These are phyloP conservation scores for Labeo calbasu DNA, from an alignment of 2,797 vertebrate species.

Conservation along the genomic window DNA sequence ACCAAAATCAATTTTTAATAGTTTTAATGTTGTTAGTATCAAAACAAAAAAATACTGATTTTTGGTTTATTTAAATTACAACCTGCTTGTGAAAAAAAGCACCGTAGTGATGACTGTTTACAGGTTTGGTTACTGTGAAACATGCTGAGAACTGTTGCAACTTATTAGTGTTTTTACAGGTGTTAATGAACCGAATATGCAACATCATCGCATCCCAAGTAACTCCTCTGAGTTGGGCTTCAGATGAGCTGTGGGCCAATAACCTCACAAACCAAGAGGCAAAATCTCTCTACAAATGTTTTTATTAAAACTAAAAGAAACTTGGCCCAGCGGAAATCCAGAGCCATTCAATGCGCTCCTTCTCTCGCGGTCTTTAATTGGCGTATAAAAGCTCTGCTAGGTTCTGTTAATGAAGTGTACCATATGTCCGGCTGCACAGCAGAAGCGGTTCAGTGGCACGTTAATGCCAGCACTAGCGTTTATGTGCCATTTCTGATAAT, in stretches of 20 bases:
- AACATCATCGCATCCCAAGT: slow-evolving; percentile 5
- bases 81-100: neutral
- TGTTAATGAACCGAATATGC: slow-evolving; percentile 30
- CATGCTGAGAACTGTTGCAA: neutral
- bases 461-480: slow-evolving; percentile 60
- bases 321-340: slow-evolving; percentile 43
- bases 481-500: slow-evolving; percentile 67
- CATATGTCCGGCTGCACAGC: slow-evolving; percentile 62
- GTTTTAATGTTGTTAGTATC: neutral
- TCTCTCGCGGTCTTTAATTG: slow-evolving; percentile 63
- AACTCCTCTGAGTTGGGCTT: slow-evolving; percentile 9
- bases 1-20: neutral
- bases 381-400: slow-evolving; percentile 66
- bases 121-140: neutral
- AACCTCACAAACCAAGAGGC: slow-evolving; percentile 39
- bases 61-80: neutral
- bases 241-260: slow-evolving; percentile 47
- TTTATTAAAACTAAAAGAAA: slow-evolving; percentile 40
- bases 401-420: slow-evolving; percentile 59
- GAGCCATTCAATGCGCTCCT: slow-evolving; percentile 44
- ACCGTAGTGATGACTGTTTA: neutral
- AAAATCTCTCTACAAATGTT: slow-evolving; percentile 38
- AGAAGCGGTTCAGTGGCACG: slow-evolving; percentile 60
- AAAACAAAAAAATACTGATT: neutral
- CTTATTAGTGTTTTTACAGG: slow-evolving; percentile 38